Evolutionary conservation across 2,797 vertebrate genomes (phyloP), one percentile per base, ranked within the genome.

Genomic region (Tapera naevia): DNA sequence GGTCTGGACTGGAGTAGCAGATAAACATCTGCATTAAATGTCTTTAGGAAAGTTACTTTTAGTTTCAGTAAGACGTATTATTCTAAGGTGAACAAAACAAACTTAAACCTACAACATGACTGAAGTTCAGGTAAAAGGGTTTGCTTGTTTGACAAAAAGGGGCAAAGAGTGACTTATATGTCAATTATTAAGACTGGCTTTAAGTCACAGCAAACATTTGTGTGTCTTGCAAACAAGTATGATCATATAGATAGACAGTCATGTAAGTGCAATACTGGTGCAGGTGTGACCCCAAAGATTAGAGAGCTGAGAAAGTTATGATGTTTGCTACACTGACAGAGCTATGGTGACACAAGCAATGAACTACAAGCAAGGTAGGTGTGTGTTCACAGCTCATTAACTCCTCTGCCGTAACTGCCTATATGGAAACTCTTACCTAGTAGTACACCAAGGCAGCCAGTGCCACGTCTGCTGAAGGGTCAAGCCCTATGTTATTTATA

Each of bases 391-490:
- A 94, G 95, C 64, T 88, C 96, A 91, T 91, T 92, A 89, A 92
- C 85, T 85, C 53, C 3, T 6, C 81, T 7, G 62, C 3, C 2
- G 50, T 75, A 96, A 81, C 30, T 45, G 74, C 94, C 92, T 87
- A 93, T 50, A 94, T 91, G 93, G 95, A 96, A 96, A 95, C 75
- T 94, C 96, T 95, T 88, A 45, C 56, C 83, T 90, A 1, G 4
- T 11, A 41, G 66, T 1, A n/a, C n/a, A 61, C 32, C 24, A 39
- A 54, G 32, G 85, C 69, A 94, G 75, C 11, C 53, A 54, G 85
- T 66, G 65, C 83, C 76, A 6, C 43, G 79, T 32, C 51, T 72
- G 73, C 73, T 51, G 58, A 90, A 87, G 80, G 94, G 88, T 88
- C 91, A 94, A 81, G 91, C 70, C 79, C 70, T 81, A 33, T n/a